Evolutionary conservation across 1,140 invertebrate genomes (phyloP), one percentile per base, ranked within the genome.

Genomic region (Asobara japonica): DNA sequence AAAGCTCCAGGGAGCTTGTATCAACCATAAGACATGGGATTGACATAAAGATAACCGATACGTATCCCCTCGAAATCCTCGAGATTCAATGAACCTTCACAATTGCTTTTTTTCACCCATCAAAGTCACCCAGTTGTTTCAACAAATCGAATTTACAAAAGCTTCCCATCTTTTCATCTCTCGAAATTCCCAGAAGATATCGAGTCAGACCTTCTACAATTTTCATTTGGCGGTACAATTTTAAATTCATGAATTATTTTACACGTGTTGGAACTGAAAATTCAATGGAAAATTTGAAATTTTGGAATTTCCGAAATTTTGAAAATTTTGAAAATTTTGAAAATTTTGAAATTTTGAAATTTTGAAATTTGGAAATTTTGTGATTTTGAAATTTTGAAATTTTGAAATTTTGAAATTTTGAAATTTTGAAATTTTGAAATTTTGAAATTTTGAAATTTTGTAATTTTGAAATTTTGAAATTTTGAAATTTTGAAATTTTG

Each of bases 21-120:
- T 56, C 51, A 56, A 8, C 51, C 51, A 56, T 22, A 56, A 56
- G 51, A 56, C 51, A 56, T 22, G 51, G 22, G 51, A 56, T 56
- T 56, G 51, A 56, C 51, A 56, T 56, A 18, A 18, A 56, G 51
- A 56, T 56, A 56, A 56, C 51, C 51, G 51, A 56, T 56, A 56
- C 22, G 20, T 56, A 56, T 56, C 51, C 51, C 22, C 51, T 56
- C 18, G 20, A 56, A 56, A 25, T 56, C 51, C 51, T 56, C 51
- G 51, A 56, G 51, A 56, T 56, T 56, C 51, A 56, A 56, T 56
- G 51, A 56, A 56, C 51, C 51, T 56, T 56, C 51, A 56, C 51
- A 56, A 56, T 56, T 22, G 51, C 51, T 56, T 56, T 56, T 56
- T 56, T 51, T 56, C 11, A 56, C 22, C 51, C 51, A 56, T 56